Evolutionary conservation across 2,113 vertebrate genomes (phyloP).

Genomic region (Sapayoa aenigma): DNA sequence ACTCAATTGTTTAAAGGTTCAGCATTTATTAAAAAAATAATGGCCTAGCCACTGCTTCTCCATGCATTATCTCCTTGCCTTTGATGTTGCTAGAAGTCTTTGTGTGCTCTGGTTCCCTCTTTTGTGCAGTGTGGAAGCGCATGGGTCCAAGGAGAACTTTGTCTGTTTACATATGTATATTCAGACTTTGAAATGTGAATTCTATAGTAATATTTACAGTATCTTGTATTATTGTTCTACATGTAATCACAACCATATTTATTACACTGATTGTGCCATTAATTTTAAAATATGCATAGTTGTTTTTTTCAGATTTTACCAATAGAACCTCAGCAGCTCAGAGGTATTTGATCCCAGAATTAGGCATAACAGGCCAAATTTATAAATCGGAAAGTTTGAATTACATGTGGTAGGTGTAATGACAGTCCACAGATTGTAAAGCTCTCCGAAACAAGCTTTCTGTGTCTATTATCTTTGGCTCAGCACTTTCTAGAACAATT

Average conservation of each 20-base stretch:
- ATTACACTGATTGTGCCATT: neutral
- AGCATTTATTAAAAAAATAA: neutral
- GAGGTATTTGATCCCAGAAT: neutral
- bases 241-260: neutral
- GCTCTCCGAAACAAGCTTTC: neutral
- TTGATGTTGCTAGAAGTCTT: neutral
- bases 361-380: neutral
- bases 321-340: neutral
- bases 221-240: neutral
- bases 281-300: neutral
- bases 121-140: neutral
- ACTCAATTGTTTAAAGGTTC: neutral
- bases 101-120: neutral
- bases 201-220: neutral
- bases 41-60: neutral
- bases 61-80: neutral
- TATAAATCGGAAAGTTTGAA: neutral
- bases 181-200: neutral
- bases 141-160: neutral
- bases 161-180: neutral
- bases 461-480: neutral
- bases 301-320: neutral
- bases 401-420: neutral
- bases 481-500: neutral
- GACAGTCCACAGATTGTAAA: neutral